These are phyloP conservation scores for Aphelenchoides fujianensis DNA, from an alignment of 1,140 invertebrate species.

Conservation along the genomic window DNA sequence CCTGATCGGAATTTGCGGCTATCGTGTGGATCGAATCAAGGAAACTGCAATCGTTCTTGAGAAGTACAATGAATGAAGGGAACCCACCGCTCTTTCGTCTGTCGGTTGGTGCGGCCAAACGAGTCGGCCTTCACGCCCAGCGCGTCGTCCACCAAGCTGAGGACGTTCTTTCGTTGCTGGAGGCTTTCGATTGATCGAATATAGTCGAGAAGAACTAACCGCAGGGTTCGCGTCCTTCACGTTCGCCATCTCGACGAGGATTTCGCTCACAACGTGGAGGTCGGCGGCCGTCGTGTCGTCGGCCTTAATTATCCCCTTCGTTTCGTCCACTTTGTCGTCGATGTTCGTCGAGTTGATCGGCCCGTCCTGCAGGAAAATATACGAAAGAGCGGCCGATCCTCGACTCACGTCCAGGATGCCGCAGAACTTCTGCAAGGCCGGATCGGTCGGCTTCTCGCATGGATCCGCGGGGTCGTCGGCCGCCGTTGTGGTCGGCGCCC, in stretches of 20 bases:
- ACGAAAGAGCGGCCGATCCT: background rate
- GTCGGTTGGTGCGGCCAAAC: background rate
- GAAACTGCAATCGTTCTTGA: background rate
- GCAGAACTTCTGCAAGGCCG: background rate
- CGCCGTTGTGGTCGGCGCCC: background rate
- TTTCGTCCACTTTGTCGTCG: conserved; percentile 3
- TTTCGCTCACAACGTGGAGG: background rate
- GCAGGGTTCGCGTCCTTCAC: background rate
- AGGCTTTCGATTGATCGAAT: background rate
- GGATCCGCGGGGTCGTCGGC: background rate
- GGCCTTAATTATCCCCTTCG: background rate
- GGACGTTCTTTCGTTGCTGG: conserved; percentile 5
- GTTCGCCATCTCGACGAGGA: background rate
- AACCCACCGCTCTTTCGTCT: background rate
- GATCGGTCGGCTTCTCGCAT: background rate
- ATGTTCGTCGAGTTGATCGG: background rate
- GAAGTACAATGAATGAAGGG: background rate
- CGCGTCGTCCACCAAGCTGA: background rate
- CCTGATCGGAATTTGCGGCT: background rate
- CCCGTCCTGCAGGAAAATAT: background rate
- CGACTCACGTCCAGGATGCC: background rate
- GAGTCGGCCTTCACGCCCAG: background rate
- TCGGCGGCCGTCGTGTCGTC: background rate
- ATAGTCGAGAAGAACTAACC: background rate
- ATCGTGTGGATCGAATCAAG: conserved; percentile 5